Evolutionary conservation across 2,113 vertebrate genomes (phyloP), one percentile per base, ranked within the genome.

Genomic region (Cyanoliseus patagonus): DNA sequence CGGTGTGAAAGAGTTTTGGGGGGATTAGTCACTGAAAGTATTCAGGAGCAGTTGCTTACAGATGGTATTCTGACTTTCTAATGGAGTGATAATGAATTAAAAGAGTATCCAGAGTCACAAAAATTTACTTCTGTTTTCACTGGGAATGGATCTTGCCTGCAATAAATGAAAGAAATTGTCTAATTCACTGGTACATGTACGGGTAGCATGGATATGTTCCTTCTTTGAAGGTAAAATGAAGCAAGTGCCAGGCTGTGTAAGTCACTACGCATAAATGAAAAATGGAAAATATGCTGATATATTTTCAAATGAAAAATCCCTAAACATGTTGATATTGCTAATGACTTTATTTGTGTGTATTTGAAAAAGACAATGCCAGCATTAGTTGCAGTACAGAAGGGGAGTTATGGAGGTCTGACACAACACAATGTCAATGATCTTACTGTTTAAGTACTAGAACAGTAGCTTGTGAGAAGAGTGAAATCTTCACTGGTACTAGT

Each of bases 41-140:
- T 90, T 94, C 53, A 70, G 90, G 42, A 92, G 76, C 86, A 49
- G 66, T 85, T 94, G 67, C 74, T 89, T 92, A 51, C 57, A 80
- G 89, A 82, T 92, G 68, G 80, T 88, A 68, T 55, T 83, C 46
- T 90, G 77, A 83, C 78, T 95, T 85, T 39, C 47, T 53, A 66
- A 41, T 87, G n/a, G 59, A 94, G 70, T 88, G 16, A 53, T 94
- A 53, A 63, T 62, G 67, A 90, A 80, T 72, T 74, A 82, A 87
- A 91, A 83, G 35, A 89, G 44, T 41, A 57, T 80, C 52, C n/a
- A 70, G 55, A 82, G 57, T 76, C 3, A 62, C 73, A 92, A 41
- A 72, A 75, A 75, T 9, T 11, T 37, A 30, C 74, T 94, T 55
- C 37, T 74, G 4, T 91, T 91, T 92, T 86, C 51, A 24, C 39